Evolutionary conservation across 2,888 invertebrate genomes (phyloP).

Genomic region (Phalera bucephala): DNA sequence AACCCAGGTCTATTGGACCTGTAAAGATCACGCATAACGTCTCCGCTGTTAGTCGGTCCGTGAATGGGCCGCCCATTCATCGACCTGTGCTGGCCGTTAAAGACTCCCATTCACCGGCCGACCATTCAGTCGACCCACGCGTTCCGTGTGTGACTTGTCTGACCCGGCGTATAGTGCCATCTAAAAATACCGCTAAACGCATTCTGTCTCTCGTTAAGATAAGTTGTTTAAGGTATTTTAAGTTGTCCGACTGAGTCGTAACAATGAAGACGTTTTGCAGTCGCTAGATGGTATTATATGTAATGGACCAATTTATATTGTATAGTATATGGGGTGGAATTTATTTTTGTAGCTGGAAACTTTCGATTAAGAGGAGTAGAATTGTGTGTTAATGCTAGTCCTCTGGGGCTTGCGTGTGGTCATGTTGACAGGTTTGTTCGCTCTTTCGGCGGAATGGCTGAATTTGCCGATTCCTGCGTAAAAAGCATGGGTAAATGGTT

Average conservation of each 20-base stretch:
- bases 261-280: slow-evolving; percentile 2
- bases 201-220: slow-evolving; percentile 20
- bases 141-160: slow-evolving; percentile 34
- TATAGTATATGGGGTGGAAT: too few relatives aligned
- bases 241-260: not conserved
- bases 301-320: too few relatives aligned
- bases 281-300: not conserved
- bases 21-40: slow-evolving; percentile 37
- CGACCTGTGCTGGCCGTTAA: slow-evolving; percentile 28
- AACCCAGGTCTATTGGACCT: slow-evolving; percentile 26
- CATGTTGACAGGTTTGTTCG: too few relatives aligned
- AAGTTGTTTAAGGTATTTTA: slow-evolving; percentile 7
- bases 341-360: too few relatives aligned
- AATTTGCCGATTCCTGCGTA: too few relatives aligned
- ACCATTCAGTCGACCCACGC: slow-evolving; percentile 48
- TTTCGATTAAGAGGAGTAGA: too few relatives aligned
- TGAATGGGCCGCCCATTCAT: slow-evolving; percentile 54
- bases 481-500: too few relatives aligned
- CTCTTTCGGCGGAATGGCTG: too few relatives aligned
- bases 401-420: too few relatives aligned
- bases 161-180: slow-evolving; percentile 30
- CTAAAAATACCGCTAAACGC: slow-evolving; percentile 32
- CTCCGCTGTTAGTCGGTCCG: slow-evolving; percentile 23
- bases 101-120: slow-evolving; percentile 46
- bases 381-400: too few relatives aligned